Evolutionary conservation across 2,888 invertebrate genomes (phyloP), one percentile per base, ranked within the genome.

Genomic region (Phortica magna): DNA sequence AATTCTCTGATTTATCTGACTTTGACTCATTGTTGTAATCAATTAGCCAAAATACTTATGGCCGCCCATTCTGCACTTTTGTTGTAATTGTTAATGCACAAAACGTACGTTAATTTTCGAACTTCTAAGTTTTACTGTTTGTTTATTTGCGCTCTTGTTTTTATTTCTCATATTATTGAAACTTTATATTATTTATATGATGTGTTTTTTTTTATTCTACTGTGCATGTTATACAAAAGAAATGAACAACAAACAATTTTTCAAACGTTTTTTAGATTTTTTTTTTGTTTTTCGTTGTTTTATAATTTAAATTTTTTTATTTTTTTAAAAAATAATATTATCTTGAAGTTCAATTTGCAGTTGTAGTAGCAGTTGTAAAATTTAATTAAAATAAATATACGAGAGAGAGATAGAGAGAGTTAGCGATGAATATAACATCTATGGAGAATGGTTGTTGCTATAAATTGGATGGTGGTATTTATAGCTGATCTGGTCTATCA

Each of bases 401-500:
- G 89, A 90, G 89, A 90, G 87, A 89, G 89, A 90, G 89, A 89
- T 90, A 89, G 90, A 91, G 89, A 90, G 90, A 86, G 85, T 86
- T 89, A 88, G 85, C 85, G 85, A 90, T 91, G 89, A 89, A 83
- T 89, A 88, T 88, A 90, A 91, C 91, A 91, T 91, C 91, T 88
- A 90, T 90, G 89, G 91, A 90, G 89, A 89, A 90, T 89, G 89
- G 89, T 85, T 89, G 85, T 85, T 86, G 90, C 91, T 90, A 88
- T 88, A 89, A 84, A 85, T 87, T 84, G 80, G 81, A 82, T 84
- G 83, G 78, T 87, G 80, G 79, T 87, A 80, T 83, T 90, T 89
- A 88, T 84, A 89, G 89, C 88, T 77, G 74, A 83, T 90, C 86
- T 84, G 93, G 93, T 92, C 94, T 94, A 90, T 95, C 95, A 93